A percentile compares a stretch with the other conserved stretches of the same genome.
These are phyloP conservation scores for Rhinoraja longicauda DNA, from an alignment of 2,797 vertebrate species.

Conservation along the genomic window DNA sequence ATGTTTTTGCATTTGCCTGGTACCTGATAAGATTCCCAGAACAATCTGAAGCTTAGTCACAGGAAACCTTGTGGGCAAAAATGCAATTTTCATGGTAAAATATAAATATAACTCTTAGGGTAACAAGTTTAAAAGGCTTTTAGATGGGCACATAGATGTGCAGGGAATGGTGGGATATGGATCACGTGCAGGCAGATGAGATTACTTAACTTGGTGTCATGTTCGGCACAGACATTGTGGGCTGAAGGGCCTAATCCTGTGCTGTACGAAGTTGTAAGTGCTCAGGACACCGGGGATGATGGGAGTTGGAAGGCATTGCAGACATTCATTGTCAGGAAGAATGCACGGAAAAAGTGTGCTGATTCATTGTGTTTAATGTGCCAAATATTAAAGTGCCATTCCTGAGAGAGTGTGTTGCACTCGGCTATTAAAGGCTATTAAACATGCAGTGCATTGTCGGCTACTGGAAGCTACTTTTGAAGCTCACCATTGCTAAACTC, in stretches of 20 bases:
- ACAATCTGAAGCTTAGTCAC: background rate
- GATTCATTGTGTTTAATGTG: background rate
- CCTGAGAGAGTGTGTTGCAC: background rate
- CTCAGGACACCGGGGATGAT: background rate
- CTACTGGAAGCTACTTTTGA: no score
- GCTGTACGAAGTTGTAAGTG: no score
- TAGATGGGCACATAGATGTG: no score
- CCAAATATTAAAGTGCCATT: background rate
- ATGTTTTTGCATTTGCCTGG: background rate
- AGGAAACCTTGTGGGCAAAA: background rate
- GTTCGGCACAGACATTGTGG: no score
- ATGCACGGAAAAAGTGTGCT: background rate
- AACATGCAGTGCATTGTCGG: no score
- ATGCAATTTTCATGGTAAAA: background rate
- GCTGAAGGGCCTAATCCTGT: no score
- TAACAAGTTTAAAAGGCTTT: no score
- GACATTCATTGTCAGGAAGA: background rate
- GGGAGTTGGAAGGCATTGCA: background rate
- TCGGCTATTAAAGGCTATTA: no score
- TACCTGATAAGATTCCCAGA: background rate
- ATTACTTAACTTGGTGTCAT: no score
- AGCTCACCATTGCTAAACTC: no score
- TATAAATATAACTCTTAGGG: background rate
- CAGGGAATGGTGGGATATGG: no score
- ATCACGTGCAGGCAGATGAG: no score